Evolutionary conservation across 2,113 vertebrate genomes (phyloP).

Genomic region (Tragelaphus scriptus): DNA sequence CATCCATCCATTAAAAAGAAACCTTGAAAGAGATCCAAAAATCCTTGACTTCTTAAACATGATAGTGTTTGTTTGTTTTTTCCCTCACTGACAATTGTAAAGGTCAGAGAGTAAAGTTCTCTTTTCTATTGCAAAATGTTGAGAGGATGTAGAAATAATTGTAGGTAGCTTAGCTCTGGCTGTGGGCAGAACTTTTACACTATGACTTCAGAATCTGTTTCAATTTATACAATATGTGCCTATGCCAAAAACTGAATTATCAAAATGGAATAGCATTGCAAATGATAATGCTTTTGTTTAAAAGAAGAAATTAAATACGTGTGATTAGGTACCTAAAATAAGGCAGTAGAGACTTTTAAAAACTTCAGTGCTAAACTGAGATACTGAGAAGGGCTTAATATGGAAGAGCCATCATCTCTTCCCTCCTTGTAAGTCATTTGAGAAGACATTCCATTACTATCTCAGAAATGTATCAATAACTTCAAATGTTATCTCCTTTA

Average conservation of each 20-base stretch:
- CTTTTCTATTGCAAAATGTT: slow-evolving; percentile 38
- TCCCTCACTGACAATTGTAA: neutral
- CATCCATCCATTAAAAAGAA: slow-evolving; percentile 34
- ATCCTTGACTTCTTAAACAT: slow-evolving; percentile 58
- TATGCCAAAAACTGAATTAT: neutral
- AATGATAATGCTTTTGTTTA: neutral
- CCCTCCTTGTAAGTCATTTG: neutral
- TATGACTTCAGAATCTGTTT: neutral
- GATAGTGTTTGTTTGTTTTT: slow-evolving; percentile 1
- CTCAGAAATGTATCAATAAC: neutral
- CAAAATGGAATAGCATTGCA: neutral
- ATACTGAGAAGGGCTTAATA: neutral
- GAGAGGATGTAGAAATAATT: slow-evolving; percentile 35
- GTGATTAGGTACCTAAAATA: neutral
- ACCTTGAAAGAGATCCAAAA: slow-evolving; percentile 45
- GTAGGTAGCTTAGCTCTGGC: neutral
- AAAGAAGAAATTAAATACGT: neutral
- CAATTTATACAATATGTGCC: neutral
- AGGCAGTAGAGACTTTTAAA: neutral
- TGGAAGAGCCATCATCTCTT: neutral
- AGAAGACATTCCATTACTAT: neutral
- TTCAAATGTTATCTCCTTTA: neutral
- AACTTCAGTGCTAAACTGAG: neutral
- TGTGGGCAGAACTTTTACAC: neutral
- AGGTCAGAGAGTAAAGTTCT: slow-evolving; percentile 25